Percentiles rank a stretch among this genome's conserved stretches.
These are phyloP conservation scores for Gonioctena quinquepunctata DNA, from an alignment of 1,140 invertebrate genomes.

Conservation along the genomic window DNA sequence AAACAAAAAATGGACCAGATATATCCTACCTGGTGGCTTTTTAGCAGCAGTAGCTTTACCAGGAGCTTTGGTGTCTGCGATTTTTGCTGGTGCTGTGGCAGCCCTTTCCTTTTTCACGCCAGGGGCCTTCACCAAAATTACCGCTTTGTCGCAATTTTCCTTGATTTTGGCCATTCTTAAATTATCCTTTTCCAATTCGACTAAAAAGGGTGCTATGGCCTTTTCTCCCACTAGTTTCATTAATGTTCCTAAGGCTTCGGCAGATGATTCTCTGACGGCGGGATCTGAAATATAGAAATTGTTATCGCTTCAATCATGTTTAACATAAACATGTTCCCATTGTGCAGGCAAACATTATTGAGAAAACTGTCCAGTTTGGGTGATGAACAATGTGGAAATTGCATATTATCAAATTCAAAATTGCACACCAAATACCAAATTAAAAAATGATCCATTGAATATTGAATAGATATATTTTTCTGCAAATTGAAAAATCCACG, in stretches of 20 bases:
- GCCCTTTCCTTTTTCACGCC: constrained; percentile 66
- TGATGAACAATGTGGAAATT: too few relatives aligned
- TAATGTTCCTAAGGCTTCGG: constrained; percentile 90
- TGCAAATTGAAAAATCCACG: too few relatives aligned
- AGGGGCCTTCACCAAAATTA: constrained; percentile 75
- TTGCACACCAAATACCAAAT: too few relatives aligned
- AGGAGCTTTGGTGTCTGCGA: constrained; percentile 58
- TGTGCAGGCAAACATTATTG: too few relatives aligned
- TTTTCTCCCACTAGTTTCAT: constrained; percentile 95
- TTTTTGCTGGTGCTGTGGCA: constrained; percentile 59
- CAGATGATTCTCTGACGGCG: constrained; percentile 79
- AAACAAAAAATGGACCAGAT: neutral
- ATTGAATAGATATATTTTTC: too few relatives aligned
- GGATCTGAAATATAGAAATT: constrained; percentile 75
- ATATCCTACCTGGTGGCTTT: constrained; percentile 20
- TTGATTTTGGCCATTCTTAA: constrained; percentile 96
- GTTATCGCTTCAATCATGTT: too few relatives aligned
- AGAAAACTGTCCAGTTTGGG: too few relatives aligned
- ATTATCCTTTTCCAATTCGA: constrained; percentile 85
- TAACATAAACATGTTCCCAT: too few relatives aligned
- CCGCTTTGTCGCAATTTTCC: constrained; percentile 90
- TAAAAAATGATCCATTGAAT: too few relatives aligned
- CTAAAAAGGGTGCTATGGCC: constrained; percentile 80
- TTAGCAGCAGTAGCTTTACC: constrained; percentile 31
- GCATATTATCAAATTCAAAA: too few relatives aligned